Evolutionary conservation across 2,888 invertebrate species (phyloP).

Genomic region (Oscheius sp.): DNA sequence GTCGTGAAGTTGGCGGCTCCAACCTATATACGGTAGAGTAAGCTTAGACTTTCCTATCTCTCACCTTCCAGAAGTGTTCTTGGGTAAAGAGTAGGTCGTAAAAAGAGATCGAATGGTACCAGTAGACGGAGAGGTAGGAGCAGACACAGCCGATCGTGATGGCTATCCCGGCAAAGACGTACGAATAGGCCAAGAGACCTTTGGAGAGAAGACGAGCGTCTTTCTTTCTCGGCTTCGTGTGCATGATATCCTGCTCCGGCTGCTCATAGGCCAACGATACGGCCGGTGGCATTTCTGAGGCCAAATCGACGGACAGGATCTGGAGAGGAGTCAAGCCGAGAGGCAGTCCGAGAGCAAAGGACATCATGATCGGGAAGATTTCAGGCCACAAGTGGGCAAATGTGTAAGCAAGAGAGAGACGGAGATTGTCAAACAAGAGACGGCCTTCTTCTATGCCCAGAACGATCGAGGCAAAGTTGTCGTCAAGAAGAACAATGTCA

Average conservation of each 20-base stretch:
- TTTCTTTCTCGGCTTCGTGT: slow-evolving; percentile 64
- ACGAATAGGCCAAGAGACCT: slow-evolving; percentile 66
- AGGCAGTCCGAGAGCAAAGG: slow-evolving; percentile 70
- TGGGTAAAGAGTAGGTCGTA: slow-evolving; percentile 70
- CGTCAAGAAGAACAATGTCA: slow-evolving; percentile 69
- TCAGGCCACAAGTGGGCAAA: slow-evolving; percentile 73
- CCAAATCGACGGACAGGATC: slow-evolving; percentile 70
- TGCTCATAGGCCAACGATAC: slow-evolving; percentile 71
- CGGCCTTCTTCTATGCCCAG: slow-evolving; percentile 68
- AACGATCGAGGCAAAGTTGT: slow-evolving; percentile 70
- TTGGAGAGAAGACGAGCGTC: slow-evolving; percentile 53
- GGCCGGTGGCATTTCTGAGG: slow-evolving; percentile 71
- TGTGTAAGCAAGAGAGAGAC: slow-evolving; percentile 70
- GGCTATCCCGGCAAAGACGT: slow-evolving; percentile 67
- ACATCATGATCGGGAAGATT: slow-evolving; percentile 70
- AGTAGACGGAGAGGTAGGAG: slow-evolving; percentile 69
- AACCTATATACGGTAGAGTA: slow-evolving; percentile 10
- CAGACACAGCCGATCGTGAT: slow-evolving; percentile 70
- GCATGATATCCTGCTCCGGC: slow-evolving; percentile 71
- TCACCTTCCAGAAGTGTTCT: slow-evolving; percentile 67
- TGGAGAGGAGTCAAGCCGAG: slow-evolving; percentile 68
- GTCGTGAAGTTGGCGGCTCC: slow-evolving; percentile 57
- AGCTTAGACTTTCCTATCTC: background rate
- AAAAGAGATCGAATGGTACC: slow-evolving; percentile 69
- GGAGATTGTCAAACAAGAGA: slow-evolving; percentile 36